Base-by-base conservation (phyloP, 2,797 vertebrate species). In the Echeneis naucrates region DNA sequence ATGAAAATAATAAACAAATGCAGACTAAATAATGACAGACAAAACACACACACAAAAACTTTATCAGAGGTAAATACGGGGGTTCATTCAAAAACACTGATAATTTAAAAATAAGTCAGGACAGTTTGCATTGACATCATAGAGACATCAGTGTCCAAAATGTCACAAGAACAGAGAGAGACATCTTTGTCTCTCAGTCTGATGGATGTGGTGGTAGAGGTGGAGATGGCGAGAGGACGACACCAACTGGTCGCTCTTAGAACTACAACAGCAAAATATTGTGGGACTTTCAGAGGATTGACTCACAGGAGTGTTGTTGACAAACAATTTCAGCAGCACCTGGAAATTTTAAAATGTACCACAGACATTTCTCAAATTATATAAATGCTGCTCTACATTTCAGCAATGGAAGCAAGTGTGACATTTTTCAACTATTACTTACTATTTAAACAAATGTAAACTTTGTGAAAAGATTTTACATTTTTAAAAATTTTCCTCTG, bases 221-320 rank as follows among this genome's bases (percentile, higher is more conserved):
- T 47, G 56, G 35, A 74, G 84, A 63, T 5, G 70, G 78, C 66
- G 72, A 77, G 58, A 94, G 79, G 83, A 88, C 55, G 93, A 94
- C 94, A 94, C 94, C 92, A 95, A 94, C 94, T 95, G 94, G 93
- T 33, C 68, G 60, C 91, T 86, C 85, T 62, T 72, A 87, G 90
- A 92, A 95, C 91, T 94, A 92, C 94, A 93, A 56, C 78, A 58
- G 74, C 65, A 67, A 89, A 87, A 83, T 82, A 84, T 73, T 68
- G 54, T 50, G 61, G 70, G 66, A 16, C 0, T 7, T 27, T 55
- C 40, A 45, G 67, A 75, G 54, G 59, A 69, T 63, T 56, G 73
- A 55, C 8, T 33, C 70, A 54, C 30, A 75, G 12, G 8, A 55
- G 27, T 54, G 48, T 32, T 67, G 32, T 11, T 60, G 21, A 47